Base-by-base conservation (phyloP, 92 coral and sea anemone species). In the Pocillopora grandis region DNA sequence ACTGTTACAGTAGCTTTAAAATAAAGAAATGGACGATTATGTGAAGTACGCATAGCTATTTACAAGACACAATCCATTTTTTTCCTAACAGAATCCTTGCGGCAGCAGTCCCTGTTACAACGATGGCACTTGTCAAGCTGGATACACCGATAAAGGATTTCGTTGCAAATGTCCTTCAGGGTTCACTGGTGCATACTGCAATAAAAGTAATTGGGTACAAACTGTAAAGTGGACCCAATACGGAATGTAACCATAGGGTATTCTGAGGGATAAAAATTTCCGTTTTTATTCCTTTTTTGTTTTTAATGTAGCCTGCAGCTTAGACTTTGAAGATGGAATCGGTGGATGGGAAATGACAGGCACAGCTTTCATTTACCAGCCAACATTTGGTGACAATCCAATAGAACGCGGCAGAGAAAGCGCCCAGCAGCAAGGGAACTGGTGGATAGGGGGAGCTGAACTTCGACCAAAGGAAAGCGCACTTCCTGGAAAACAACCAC, bases 391-490 rank as follows among this genome's bases (percentile, higher is more conserved):
- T 37, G 94, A 91, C 70, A 91, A 88, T 70, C 86, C 94, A 1
- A 31, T 60, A 3, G 71, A n/a, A 10, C 90, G 95, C 61, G 60
- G 69, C 49, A 76, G 95, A 36, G 85, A 88, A 76, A 33, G 80
- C 9, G 76, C 94, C 21, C 73, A 77, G 11, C 90, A 79, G 12
- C 82, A 85, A 20, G 92, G 90, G 13, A 76, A 88, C 87, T 91
- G 90, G 90, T 91, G 94, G 91, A 88, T 91, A 68, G 94, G 94
- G 27, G 91, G 91, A 15, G 68, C 21, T 33, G 90, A 91, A 35
- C 65, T 76, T 56, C 87, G 94, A 2, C 88, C 92, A 78, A 76
- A 64, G 5, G 19, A 81, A n/a, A 61, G 88, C 10, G 7, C 21
- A 9, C 63, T 80, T 0, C 84, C 89, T 1, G 94, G 92, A 9